These are phyloP conservation scores for Cygnus olor DNA, from an alignment of 2,797 vertebrate species.

Conservation along the genomic window DNA sequence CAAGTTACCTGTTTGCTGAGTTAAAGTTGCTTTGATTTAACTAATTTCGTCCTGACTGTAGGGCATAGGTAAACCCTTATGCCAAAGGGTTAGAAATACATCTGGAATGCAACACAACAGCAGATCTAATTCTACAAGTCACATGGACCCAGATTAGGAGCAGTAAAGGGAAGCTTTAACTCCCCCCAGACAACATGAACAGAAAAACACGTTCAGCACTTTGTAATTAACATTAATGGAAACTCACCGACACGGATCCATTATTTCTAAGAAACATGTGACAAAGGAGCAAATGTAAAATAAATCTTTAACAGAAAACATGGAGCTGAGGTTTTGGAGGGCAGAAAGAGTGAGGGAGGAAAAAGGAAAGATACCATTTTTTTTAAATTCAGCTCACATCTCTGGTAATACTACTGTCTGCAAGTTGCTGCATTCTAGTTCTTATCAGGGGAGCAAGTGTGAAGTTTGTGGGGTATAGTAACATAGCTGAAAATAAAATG, in stretches of 20 bases:
- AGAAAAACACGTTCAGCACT: constrained; percentile 18
- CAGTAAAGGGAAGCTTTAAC: not conserved
- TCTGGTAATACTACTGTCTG: not conserved
- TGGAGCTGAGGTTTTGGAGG: not conserved
- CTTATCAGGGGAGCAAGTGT: not conserved
- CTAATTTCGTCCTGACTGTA: not conserved
- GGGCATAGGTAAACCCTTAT: not conserved
- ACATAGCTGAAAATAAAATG: not conserved
- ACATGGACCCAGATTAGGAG: not conserved
- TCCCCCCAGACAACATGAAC: not conserved
- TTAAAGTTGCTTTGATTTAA: constrained; percentile 9
- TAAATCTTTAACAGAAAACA: not conserved
- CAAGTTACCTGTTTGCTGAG: not conserved
- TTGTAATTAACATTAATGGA: not conserved
- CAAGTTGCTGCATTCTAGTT: not conserved
- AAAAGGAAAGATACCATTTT: not conserved
- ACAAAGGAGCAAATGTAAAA: not conserved
- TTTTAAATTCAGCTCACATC: not conserved
- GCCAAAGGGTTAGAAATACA: not conserved
- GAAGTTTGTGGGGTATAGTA: not conserved
- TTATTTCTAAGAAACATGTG: not conserved
- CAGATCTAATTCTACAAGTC: not conserved
- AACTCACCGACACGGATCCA: not conserved
- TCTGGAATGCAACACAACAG: not conserved
- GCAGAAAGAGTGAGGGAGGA: not conserved